Evolutionary conservation across 2,113 vertebrate species (phyloP).

Genomic region (Sminthopsis crassicaudata): DNA sequence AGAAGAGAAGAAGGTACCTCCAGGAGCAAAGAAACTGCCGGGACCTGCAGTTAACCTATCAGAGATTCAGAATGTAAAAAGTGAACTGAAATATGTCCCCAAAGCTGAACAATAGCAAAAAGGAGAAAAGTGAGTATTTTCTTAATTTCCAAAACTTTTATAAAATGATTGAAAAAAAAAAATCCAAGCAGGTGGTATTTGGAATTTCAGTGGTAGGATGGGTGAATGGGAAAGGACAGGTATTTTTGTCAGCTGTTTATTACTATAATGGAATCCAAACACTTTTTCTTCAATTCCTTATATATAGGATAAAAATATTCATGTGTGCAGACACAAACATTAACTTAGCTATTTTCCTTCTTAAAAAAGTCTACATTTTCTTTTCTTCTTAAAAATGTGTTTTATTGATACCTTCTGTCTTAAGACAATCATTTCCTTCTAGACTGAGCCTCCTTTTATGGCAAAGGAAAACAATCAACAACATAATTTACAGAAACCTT

Average conservation of each 20-base stretch:
- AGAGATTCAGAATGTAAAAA: slow-evolving; percentile 97
- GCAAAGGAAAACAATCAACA: background rate
- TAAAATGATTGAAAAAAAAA: slow-evolving; percentile 39
- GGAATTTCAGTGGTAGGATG: slow-evolving; percentile 6
- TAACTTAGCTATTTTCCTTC: background rate
- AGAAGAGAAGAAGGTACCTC: slow-evolving; percentile 90
- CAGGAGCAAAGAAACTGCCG: slow-evolving; percentile 94
- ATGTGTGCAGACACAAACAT: background rate
- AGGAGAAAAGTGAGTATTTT: slow-evolving; percentile 80
- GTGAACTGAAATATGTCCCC: slow-evolving; percentile 91
- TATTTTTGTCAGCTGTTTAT: background rate
- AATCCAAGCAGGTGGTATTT: background rate
- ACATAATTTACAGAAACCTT: background rate
- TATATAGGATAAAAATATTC: background rate
- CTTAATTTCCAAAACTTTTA: slow-evolving; percentile 39
- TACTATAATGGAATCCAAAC: background rate
- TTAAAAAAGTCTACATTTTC: no score
- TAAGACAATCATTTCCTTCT: background rate
- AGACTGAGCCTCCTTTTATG: background rate
- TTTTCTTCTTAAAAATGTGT: background rate
- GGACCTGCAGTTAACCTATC: slow-evolving; percentile 94
- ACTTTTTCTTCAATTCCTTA: background rate
- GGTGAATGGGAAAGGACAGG: background rate
- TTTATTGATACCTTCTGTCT: background rate
- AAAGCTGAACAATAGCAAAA: slow-evolving; percentile 85